phyloP scores from a whole-genome alignment of 2,888 invertebrate species.

The Epistrophe eligans region DNA sequence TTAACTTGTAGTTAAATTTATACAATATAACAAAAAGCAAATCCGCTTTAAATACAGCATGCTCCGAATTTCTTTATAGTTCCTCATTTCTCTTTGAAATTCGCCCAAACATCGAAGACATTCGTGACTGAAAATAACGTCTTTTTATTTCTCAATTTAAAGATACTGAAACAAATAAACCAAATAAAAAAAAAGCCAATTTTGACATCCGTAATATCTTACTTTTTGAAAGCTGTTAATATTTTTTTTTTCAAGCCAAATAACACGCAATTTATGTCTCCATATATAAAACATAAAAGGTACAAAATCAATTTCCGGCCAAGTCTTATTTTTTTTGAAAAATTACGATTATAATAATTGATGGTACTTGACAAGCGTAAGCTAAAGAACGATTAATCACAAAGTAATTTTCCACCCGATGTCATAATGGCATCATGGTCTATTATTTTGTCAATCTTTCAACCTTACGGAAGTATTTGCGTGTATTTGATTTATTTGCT shows the following conservation, averaged over 20 bases:
- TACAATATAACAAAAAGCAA: no score
- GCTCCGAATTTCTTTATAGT: no score
- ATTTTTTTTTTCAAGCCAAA: not conserved
- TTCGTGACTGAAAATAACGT: no score
- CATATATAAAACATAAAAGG: not conserved
- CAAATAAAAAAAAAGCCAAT: no score
- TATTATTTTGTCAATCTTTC: not conserved
- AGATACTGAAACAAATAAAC: no score
- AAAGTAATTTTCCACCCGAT: not conserved
- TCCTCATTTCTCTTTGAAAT: no score
- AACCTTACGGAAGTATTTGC: not conserved
- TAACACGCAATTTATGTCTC: not conserved
- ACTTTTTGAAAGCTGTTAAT: not conserved
- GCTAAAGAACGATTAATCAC: not conserved
- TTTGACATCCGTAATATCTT: not conserved
- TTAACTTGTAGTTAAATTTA: no score
- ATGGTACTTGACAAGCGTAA: not conserved
- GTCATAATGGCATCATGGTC: not conserved
- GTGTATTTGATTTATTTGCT: not conserved
- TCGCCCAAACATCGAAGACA: no score
- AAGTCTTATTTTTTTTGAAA: not conserved
- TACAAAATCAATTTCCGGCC: not conserved
- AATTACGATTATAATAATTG: not conserved
- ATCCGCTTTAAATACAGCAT: no score
- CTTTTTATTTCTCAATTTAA: no score